Conservation (phyloP, 2,888 invertebrate species). For the Myathropa florea region DNA sequence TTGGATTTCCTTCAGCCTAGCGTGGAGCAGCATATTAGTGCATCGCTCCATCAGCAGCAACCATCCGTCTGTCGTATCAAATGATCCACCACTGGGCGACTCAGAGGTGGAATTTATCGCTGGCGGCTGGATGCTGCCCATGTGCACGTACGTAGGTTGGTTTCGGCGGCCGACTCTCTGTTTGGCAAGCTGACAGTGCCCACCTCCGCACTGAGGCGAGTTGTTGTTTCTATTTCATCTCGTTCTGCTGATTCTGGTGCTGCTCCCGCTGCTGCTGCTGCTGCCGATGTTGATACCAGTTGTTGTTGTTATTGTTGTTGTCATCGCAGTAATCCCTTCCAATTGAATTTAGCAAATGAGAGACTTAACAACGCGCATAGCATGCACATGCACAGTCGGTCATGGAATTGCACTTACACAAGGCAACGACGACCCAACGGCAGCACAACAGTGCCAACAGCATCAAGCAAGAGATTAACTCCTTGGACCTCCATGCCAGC, state of each 20-base stretch:
- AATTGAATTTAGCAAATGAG: slow-evolving; percentile 70
- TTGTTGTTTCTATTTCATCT: not conserved
- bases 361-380: slow-evolving; percentile 48
- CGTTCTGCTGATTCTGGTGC: not conserved
- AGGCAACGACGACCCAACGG: slow-evolving; percentile 1
- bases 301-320: slow-evolving; percentile 62
- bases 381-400: slow-evolving; percentile 48
- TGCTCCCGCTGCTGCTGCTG: slow-evolving; percentile 1
- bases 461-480: slow-evolving; percentile 66
- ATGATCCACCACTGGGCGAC: slow-evolving; percentile 55
- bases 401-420: slow-evolving; percentile 21
- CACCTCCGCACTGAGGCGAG: slow-evolving; percentile 57
- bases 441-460: slow-evolving; percentile 65
- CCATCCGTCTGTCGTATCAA: slow-evolving; percentile 62
- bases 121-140: slow-evolving; percentile 54
- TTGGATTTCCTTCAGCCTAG: not conserved
- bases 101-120: slow-evolving; percentile 57
- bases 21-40: slow-evolving; percentile 51
- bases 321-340: slow-evolving; percentile 60
- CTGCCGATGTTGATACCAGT: not conserved
- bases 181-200: slow-evolving; percentile 69
- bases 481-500: slow-evolving; percentile 63
- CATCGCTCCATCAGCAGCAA: slow-evolving; percentile 66
- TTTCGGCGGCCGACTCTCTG: slow-evolving; percentile 55
- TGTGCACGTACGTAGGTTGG: slow-evolving; percentile 66